These are phyloP conservation scores for Phalacrocorax pelagicus DNA, from an alignment of 2,113 vertebrate species.

Conservation along the genomic window DNA sequence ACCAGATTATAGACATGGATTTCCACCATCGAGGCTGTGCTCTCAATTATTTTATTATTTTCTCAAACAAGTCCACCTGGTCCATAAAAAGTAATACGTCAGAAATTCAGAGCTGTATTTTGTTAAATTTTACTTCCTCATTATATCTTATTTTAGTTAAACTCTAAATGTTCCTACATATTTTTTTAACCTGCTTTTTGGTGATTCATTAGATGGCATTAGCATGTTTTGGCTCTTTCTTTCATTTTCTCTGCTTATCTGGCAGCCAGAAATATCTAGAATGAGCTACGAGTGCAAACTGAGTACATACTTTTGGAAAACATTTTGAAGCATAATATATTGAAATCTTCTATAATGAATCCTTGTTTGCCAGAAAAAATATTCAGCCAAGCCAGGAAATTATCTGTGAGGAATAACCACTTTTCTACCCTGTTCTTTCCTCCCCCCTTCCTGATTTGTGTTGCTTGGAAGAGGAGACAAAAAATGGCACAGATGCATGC, in stretches of 20 bases:
- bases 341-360: slow-evolving; percentile 73
- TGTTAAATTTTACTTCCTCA: neutral
- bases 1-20: neutral
- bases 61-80: neutral
- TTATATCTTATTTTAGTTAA: slow-evolving; percentile 9
- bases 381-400: slow-evolving; percentile 66
- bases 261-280: slow-evolving; percentile 25
- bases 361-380: slow-evolving; percentile 66
- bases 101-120: neutral
- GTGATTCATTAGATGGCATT: slow-evolving; percentile 49
- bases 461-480: slow-evolving; percentile 30
- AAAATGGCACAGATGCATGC: slow-evolving; percentile 76
- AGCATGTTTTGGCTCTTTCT: slow-evolving; percentile 17
- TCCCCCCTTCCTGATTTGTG: slow-evolving; percentile 63
- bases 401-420: slow-evolving; percentile 51
- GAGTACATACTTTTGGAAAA: slow-evolving; percentile 58
- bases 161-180: neutral
- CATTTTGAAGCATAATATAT: slow-evolving; percentile 52
- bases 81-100: neutral
- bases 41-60: neutral
- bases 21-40: neutral
- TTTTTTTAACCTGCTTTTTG: neutral
- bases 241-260: slow-evolving; percentile 39
- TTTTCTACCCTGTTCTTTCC: slow-evolving; percentile 44
- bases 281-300: slow-evolving; percentile 17